These are phyloP conservation scores for Sternarchorhynchus goeldii DNA, from an alignment of 2,797 vertebrate genomes.

Conservation along the genomic window DNA sequence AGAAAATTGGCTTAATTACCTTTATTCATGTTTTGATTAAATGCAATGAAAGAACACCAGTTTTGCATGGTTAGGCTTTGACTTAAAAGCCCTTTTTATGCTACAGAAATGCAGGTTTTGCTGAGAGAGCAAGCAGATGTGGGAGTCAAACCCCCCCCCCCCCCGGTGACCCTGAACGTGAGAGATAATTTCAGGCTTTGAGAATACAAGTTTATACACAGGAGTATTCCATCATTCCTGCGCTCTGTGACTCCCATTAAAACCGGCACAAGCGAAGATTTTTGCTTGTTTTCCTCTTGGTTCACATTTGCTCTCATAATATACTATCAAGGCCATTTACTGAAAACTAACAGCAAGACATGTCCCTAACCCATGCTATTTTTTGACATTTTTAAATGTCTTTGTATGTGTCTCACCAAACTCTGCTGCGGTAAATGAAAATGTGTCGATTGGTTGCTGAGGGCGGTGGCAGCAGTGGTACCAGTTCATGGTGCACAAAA, in stretches of 20 bases:
- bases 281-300: neutral
- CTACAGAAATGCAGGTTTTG: neutral
- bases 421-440: too few species aligned
- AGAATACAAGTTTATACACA: neutral
- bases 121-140: neutral
- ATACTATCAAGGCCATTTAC: constrained; percentile 6
- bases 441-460: neutral
- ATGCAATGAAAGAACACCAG: constrained; percentile 22
- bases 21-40: constrained; percentile 18
- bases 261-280: neutral
- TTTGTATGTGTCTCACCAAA: too few species aligned
- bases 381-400: too few species aligned
- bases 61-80: neutral
- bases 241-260: neutral
- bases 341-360: neutral
- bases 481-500: too few species aligned
- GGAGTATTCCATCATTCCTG: neutral
- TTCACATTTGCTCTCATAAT: neutral
- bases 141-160: constrained; percentile 18
- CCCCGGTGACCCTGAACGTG: constrained; percentile 14
- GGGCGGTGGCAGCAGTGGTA: neutral
- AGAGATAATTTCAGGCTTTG: neutral
- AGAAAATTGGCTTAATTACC: neutral
- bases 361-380: too few species aligned
- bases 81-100: neutral